These are phyloP conservation scores for Liolophura sinensis DNA, from an alignment of 1,140 invertebrate genomes.

Conservation along the genomic window DNA sequence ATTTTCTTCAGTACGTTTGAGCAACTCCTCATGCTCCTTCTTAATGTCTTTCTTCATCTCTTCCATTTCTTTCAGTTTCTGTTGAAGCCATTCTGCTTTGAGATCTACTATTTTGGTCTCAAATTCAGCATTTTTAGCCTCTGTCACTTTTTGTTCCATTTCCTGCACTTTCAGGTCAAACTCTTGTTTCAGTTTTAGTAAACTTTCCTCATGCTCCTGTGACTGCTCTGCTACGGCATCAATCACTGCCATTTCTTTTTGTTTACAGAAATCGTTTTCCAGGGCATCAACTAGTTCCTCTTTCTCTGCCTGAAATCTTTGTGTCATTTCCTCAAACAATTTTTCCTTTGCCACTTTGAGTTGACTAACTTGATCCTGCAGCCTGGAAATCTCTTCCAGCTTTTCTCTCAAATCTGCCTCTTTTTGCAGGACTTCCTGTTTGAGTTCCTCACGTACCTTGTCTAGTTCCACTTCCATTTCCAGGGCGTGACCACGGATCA, in stretches of 20 bases:
- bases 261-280: constrained; percentile 9
- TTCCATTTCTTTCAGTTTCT: constrained; percentile 64
- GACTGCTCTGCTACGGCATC: too few relatives aligned
- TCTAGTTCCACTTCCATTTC: constrained; percentile 25
- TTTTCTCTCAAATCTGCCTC: constrained; percentile 3
- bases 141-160: too few relatives aligned
- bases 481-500: constrained; percentile 19
- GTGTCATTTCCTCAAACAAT: constrained; percentile 8
- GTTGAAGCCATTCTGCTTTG: too few relatives aligned
- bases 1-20: constrained; percentile 18
- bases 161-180: too few relatives aligned
- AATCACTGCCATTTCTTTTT: constrained; percentile 1
- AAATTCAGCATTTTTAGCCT: too few relatives aligned
- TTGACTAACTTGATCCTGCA: not conserved
- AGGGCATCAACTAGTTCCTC: constrained; percentile 9
- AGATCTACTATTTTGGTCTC: too few relatives aligned
- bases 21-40: constrained; percentile 24
- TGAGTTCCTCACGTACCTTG: constrained; percentile 49
- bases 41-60: constrained; percentile 60
- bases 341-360: constrained; percentile 13
- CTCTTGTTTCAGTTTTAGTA: too few relatives aligned
- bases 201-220: too few relatives aligned
- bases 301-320: constrained; percentile 17
- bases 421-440: constrained; percentile 63
- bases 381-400: constrained; percentile 8